phyloP scores from a whole-genome alignment of 2,797 vertebrate genomes.

The Uromys caudimaculatus region DNA sequence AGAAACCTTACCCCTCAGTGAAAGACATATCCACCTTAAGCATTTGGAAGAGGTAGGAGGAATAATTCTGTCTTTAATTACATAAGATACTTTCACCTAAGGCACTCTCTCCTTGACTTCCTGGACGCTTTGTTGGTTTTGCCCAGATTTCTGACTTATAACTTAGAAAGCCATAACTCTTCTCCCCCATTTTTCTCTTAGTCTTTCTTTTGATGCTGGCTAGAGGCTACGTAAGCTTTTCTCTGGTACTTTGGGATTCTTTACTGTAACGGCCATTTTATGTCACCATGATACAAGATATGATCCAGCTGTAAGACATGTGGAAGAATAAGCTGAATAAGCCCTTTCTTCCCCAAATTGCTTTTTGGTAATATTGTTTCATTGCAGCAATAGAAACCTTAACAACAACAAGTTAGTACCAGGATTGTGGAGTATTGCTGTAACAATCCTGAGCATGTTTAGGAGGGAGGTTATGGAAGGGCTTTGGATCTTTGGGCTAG shows the following conservation, averaged over 20 bases:
- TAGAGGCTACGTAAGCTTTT: neutral
- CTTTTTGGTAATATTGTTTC: neutral
- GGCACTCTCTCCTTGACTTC: neutral
- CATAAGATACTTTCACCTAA: neutral
- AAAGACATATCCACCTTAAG: neutral
- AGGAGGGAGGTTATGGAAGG: neutral
- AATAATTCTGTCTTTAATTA: neutral
- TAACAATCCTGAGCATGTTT: neutral
- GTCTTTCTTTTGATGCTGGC: neutral
- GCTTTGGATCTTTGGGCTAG: neutral
- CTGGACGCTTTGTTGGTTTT: neutral
- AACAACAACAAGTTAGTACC: neutral
- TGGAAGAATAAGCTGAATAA: neutral
- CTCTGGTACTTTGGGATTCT: neutral
- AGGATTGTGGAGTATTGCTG: neutral
- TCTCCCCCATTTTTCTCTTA: neutral
- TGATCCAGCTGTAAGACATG: neutral
- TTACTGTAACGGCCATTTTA: neutral
- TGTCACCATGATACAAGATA: neutral
- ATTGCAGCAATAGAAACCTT: neutral
- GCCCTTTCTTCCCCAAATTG: neutral
- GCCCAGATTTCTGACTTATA: neutral
- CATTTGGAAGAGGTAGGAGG: neutral
- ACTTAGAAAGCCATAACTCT: neutral
- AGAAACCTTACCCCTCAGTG: neutral